Evolutionary conservation across 2,797 vertebrate genomes (phyloP).

Genomic region (Petrocephalus schoutedeni): DNA sequence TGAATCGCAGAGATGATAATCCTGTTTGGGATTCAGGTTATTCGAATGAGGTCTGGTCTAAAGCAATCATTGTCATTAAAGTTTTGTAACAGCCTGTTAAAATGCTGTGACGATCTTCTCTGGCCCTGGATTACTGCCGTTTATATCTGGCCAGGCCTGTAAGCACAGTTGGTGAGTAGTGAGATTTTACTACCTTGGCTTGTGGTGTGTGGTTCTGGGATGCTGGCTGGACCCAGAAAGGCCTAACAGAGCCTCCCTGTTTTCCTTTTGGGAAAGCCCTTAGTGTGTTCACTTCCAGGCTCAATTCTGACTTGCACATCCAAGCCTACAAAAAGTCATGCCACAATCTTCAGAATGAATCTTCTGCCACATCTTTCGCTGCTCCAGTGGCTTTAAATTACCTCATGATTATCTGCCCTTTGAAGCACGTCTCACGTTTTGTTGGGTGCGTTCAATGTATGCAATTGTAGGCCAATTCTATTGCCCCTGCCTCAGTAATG

Average conservation of each 20-base stretch:
- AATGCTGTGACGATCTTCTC: neutral
- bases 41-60: neutral
- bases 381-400: neutral
- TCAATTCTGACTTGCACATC: neutral
- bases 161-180: constrained; percentile 11
- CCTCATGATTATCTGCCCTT: neutral
- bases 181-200: neutral
- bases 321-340: neutral
- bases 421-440: neutral
- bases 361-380: constrained; percentile 1
- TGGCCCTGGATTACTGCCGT: neutral
- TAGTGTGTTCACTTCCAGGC: neutral
- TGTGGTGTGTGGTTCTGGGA: constrained; percentile 17
- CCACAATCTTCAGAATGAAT: neutral
- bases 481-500: neutral
- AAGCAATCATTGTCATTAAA: neutral
- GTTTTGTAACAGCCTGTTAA: neutral
- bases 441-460: neutral
- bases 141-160: neutral
- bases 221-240: neutral
- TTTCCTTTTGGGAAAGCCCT: neutral
- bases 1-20: neutral
- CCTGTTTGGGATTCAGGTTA: neutral
- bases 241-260: neutral
- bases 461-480: neutral